A percentile compares a stretch with the other conserved stretches of the same genome.
Conservation (phyloP, 1,140 invertebrate genomes). For the Pseudomyrmex dendroicus region DNA sequence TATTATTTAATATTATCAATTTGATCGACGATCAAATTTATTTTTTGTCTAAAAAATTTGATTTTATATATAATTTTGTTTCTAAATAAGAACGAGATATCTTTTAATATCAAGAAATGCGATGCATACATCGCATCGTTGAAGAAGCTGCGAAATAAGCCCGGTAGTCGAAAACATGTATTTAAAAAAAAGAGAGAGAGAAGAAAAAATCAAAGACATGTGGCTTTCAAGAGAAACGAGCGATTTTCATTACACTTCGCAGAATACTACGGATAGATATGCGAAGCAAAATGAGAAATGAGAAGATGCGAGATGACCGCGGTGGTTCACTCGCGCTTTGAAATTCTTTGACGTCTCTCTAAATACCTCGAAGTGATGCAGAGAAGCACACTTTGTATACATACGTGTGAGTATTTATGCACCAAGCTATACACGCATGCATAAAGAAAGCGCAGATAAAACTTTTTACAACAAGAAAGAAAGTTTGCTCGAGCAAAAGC, state of each 20-base stretch:
- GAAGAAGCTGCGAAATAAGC: too few species aligned
- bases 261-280: neutral
- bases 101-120: too few species aligned
- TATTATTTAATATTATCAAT: too few species aligned
- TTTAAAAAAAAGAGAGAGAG: conserved; percentile 15
- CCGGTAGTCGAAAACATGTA: too few species aligned
- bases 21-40: too few species aligned
- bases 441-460: neutral
- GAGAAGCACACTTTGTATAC: conserved; percentile 19
- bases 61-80: too few species aligned
- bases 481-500: neutral
- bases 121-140: too few species aligned
- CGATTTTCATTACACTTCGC: conserved; percentile 43
- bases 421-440: neutral
- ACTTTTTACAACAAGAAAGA: neutral
- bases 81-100: too few species aligned
- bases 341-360: conserved; percentile 38
- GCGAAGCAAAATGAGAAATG: conserved; percentile 1
- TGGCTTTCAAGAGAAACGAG: conserved; percentile 21
- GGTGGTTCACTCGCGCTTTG: conserved; percentile 5
- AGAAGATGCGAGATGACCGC: conserved; percentile 8
- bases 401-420: neutral
- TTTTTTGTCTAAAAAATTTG: too few species aligned
- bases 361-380: neutral
- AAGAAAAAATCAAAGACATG: conserved; percentile 23